These are phyloP conservation scores for Buceros bicornis DNA, from an alignment of 2,797 vertebrate genomes.

Conservation along the genomic window DNA sequence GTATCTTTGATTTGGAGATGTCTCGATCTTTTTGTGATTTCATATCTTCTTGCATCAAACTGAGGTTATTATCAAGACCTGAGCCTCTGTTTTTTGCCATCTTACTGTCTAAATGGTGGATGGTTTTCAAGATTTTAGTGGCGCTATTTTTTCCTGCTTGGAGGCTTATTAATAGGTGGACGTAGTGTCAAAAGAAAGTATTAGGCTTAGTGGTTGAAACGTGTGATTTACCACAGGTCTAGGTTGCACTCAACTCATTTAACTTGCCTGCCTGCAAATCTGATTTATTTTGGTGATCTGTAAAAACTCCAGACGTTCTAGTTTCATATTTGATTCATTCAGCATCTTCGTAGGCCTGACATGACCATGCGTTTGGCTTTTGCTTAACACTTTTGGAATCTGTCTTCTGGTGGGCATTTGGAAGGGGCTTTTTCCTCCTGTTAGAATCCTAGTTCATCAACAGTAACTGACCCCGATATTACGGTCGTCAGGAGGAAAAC, in stretches of 20 bases:
- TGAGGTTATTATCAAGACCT: not conserved
- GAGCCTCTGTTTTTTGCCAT: not conserved
- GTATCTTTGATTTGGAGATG: not conserved
- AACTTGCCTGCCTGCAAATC: not conserved
- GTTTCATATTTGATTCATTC: not conserved
- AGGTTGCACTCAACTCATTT: not conserved
- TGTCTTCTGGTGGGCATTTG: not conserved
- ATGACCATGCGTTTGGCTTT: not conserved
- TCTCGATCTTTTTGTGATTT: not conserved
- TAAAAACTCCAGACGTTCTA: fast-evolving
- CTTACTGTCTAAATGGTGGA: not conserved
- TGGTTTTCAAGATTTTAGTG: not conserved
- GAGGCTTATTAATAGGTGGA: not conserved
- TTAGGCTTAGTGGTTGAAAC: not conserved
- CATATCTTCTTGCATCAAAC: not conserved
- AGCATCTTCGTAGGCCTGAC: not conserved
- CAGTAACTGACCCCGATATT: not conserved
- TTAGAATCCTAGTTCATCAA: not conserved
- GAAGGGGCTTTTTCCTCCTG: not conserved
- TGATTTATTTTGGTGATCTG: not conserved
- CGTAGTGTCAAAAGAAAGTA: not conserved
- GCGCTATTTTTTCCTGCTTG: not conserved
- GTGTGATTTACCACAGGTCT: not conserved
- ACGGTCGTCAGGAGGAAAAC: not conserved
- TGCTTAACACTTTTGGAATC: not conserved